Percentiles rank a stretch among this genome's conserved stretches.
Evolutionary conservation across 2,797 vertebrate species (phyloP).

Genomic region (Acanthurus leucopareius): DNA sequence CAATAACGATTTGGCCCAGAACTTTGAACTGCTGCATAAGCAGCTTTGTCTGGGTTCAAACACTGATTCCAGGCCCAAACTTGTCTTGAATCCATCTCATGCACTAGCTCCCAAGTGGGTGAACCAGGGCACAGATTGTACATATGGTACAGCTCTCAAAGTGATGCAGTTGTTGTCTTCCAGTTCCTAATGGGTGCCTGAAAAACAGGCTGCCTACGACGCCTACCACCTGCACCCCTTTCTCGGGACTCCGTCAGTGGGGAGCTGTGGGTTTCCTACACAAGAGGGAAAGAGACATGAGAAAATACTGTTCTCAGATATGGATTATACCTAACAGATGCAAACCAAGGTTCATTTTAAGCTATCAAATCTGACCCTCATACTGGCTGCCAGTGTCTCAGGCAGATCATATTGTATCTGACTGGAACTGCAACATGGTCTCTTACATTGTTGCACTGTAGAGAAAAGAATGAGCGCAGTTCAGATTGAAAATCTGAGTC

Average conservation of each 20-base stretch:
- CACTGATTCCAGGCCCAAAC: conserved; percentile 6
- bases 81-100: conserved; percentile 17
- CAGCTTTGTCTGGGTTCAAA: conserved; percentile 18
- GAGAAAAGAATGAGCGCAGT: neutral
- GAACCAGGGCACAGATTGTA: conserved; percentile 25
- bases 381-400: conserved; percentile 5
- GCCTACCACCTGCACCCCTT: conserved; percentile 31
- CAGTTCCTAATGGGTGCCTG: conserved; percentile 24
- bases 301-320: conserved; percentile 7
- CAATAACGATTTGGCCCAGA: neutral
- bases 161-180: conserved; percentile 48
- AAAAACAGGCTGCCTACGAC: conserved; percentile 27
- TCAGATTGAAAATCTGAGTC: neutral
- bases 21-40: conserved; percentile 18
- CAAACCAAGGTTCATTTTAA: conserved; percentile 8
- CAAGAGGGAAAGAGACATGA: conserved; percentile 18
- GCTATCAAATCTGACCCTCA: neutral
- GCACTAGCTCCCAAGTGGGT: conserved; percentile 30
- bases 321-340: conserved; percentile 24
- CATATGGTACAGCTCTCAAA: conserved; percentile 35
- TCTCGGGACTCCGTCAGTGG: conserved; percentile 17
- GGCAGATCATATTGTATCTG: conserved; percentile 11
- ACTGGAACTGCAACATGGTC: neutral
- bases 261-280: conserved; percentile 25
- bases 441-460: neutral